Evolutionary conservation across 2,888 invertebrate genomes (phyloP).

Genomic region (Drosophila greeni): DNA sequence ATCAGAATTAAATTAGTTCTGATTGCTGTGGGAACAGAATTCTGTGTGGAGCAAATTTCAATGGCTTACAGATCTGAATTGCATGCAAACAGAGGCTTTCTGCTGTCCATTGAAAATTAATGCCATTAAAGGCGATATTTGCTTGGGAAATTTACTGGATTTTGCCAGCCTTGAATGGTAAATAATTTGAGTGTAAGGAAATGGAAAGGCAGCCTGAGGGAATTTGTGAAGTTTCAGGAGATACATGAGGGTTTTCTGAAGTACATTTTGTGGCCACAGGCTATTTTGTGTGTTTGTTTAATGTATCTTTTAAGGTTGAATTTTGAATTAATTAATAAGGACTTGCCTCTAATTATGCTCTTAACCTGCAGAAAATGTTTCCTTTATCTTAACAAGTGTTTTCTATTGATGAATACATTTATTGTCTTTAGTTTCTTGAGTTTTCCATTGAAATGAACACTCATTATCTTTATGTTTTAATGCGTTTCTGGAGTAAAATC

Average conservation of each 20-base stretch:
- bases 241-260: neutral
- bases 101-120: constrained; percentile 20
- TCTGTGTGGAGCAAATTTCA: constrained; percentile 7
- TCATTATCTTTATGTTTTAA: neutral
- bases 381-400: neutral
- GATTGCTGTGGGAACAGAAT: constrained; percentile 40
- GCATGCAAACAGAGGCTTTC: constrained; percentile 25
- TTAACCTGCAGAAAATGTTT: no score
- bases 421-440: neutral
- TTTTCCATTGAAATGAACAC: neutral
- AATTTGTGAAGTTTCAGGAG: neutral
- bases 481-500: no score
- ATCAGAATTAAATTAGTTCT: constrained; percentile 51
- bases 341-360: neutral
- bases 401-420: neutral
- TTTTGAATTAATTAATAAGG: neutral
- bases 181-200: constrained; percentile 11
- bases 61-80: constrained; percentile 13
- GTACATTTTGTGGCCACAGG: neutral
- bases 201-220: neutral
- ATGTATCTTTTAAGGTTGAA: neutral
- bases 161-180: neutral
- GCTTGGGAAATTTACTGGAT: constrained; percentile 4
- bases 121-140: constrained; percentile 45
- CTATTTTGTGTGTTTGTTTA: no score